phyloP scores from a whole-genome alignment of 2,888 invertebrate species.

The Eucera pruinosa region DNA sequence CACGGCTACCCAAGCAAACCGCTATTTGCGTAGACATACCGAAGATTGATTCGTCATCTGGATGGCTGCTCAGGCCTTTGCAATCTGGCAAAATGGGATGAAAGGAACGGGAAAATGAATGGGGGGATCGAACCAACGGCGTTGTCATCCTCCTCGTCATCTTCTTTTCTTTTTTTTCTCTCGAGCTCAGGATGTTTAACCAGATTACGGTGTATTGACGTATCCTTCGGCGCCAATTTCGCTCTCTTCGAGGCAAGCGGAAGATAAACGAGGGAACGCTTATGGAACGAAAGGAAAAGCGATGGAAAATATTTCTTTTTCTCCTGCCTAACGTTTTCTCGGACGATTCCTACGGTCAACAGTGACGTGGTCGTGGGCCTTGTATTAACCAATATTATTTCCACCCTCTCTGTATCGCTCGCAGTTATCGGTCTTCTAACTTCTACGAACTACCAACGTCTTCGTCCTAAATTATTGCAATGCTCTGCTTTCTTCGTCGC shows the following conservation, averaged over 20 bases:
- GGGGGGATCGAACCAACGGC: neutral
- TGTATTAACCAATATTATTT: constrained; percentile 15
- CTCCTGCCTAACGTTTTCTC: no score
- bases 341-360: neutral
- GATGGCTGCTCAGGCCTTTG: neutral
- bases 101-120: neutral
- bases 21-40: constrained; percentile 28
- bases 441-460: neutral
- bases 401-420: neutral
- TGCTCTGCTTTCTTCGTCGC: no score
- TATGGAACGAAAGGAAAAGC: neutral
- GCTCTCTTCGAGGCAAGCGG: neutral
- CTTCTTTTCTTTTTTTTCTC: constrained; percentile 1
- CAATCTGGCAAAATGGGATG: neutral
- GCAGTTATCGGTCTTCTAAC: constrained; percentile 28
- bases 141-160: constrained; percentile 13
- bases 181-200: constrained; percentile 34
- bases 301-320: constrained; percentile 33
- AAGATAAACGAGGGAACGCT: constrained; percentile 34
- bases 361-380: no score
- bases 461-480: no score
- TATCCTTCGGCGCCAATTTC: constrained; percentile 36
- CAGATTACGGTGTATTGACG: constrained; percentile 41
- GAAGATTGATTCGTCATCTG: constrained; percentile 40
- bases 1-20: neutral